phyloP scores from a whole-genome alignment of 1,140 invertebrate species.

The Sminthurinus signatus region DNA sequence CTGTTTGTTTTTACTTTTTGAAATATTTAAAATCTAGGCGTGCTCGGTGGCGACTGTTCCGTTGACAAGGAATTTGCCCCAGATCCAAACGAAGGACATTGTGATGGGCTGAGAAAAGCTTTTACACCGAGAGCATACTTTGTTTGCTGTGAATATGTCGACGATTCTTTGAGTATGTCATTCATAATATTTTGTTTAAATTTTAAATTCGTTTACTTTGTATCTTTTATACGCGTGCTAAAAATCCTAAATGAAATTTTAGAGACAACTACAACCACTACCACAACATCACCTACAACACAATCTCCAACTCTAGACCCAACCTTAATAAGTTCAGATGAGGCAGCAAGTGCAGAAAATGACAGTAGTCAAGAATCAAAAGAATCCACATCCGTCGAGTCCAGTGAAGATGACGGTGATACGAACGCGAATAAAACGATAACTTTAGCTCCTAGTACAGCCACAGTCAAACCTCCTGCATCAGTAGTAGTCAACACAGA shows the following conservation, averaged over 20 bases:
- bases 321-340: background rate
- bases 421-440: background rate
- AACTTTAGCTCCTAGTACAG: background rate
- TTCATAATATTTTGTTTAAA: background rate
- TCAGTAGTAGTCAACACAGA: background rate
- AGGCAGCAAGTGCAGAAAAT: background rate
- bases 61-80: slow-evolving; percentile 47
- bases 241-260: no score
- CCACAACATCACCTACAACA: slow-evolving; percentile 17
- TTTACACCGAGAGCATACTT: slow-evolving; percentile 48
- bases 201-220: no score
- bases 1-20: no score
- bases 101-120: slow-evolving; percentile 46
- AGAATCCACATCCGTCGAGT: slow-evolving; percentile 14
- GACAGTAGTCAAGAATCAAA: slow-evolving; percentile 18
- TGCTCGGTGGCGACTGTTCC: slow-evolving; percentile 44
- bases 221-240: no score
- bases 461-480: background rate
- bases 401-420: slow-evolving; percentile 1
- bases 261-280: slow-evolving; percentile 9
- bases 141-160: slow-evolving; percentile 45
- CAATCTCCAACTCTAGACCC: background rate
- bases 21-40: no score
- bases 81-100: slow-evolving; percentile 46
- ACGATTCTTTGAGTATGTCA: background rate